Evolutionary conservation across 2,113 vertebrate genomes (phyloP).

Genomic region (Sus scrofa): DNA sequence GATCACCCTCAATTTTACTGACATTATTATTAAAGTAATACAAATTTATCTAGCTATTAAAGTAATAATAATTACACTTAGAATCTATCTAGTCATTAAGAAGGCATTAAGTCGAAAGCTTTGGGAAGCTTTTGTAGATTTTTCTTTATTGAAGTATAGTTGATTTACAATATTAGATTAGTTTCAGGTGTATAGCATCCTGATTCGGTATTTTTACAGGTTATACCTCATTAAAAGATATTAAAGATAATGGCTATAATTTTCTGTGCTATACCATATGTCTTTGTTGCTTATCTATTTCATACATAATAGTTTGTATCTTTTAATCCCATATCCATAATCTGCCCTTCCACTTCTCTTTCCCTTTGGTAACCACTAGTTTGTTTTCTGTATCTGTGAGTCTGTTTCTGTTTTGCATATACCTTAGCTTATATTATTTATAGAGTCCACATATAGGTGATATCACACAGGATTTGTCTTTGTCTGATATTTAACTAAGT

Average conservation of each 20-base stretch:
- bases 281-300: background rate
- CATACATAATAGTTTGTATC: background rate
- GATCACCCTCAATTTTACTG: background rate
- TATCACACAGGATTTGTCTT: background rate
- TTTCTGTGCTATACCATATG: background rate
- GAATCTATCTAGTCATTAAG: background rate
- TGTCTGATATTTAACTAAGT: background rate
- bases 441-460: background rate
- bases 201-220: background rate
- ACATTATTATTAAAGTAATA: background rate
- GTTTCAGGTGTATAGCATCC: background rate
- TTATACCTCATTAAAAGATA: background rate
- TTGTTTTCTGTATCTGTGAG: background rate
- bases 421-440: background rate
- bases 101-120: background rate
- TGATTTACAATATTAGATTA: background rate
- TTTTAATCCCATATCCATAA: background rate
- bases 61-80: background rate
- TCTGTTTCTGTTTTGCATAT: background rate
- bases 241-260: background rate
- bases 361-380: background rate
- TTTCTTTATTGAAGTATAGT: background rate
- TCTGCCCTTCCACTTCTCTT: background rate
- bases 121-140: background rate
- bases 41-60: background rate